Conservation (phyloP, 2,888 invertebrate genomes). For the Thymelicus sylvestris region DNA sequence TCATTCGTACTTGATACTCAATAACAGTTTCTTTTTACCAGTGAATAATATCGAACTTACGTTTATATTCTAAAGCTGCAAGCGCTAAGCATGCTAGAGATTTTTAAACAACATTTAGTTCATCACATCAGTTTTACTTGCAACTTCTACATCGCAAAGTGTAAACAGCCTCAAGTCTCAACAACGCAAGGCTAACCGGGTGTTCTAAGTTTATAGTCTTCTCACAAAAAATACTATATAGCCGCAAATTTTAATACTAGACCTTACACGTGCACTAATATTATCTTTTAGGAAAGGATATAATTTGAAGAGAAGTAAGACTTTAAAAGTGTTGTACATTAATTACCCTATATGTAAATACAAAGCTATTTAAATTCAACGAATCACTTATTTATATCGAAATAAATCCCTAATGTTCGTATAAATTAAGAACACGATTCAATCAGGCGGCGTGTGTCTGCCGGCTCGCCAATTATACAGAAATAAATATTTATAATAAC, state of each 20-base stretch:
- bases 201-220: slow-evolving; percentile 1
- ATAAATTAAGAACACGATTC: slow-evolving; percentile 1
- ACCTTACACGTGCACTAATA: slow-evolving; percentile 14
- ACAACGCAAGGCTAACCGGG: neutral
- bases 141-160: neutral
- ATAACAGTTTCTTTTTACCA: too few relatives aligned
- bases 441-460: neutral
- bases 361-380: slow-evolving; percentile 32
- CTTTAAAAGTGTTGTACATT: slow-evolving; percentile 24
- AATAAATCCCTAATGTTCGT: neutral
- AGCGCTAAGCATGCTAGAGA: too few relatives aligned
- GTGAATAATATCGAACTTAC: too few relatives aligned
- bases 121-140: neutral
- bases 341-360: slow-evolving; percentile 26
- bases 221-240: slow-evolving; percentile 2
- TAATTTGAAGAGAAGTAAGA: slow-evolving; percentile 26
- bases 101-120: too few relatives aligned
- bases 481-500: neutral
- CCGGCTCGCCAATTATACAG: neutral
- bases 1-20: too few relatives aligned
- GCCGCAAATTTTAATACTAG: slow-evolving; percentile 6
- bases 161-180: neutral
- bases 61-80: too few relatives aligned
- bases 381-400: slow-evolving; percentile 18
- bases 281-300: slow-evolving; percentile 11